Conservation (phyloP, 2,888 invertebrate genomes). For the Achlya flavicornis region DNA sequence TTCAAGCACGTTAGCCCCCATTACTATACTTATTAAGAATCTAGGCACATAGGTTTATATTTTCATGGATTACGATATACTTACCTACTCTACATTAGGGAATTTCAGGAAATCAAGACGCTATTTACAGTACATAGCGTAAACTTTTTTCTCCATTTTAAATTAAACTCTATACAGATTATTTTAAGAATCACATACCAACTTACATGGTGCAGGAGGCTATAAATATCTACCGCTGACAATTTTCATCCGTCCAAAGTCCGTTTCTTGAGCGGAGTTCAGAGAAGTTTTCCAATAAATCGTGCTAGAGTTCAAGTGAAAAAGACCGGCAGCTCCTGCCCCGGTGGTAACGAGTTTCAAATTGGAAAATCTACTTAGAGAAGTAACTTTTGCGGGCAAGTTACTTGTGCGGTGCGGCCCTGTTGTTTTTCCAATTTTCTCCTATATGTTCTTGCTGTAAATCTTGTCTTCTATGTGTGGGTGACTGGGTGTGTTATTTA, state of each 20-base stretch:
- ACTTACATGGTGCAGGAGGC: conserved; percentile 10
- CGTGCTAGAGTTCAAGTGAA: conserved; percentile 67
- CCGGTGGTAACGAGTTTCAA: conserved; percentile 67
- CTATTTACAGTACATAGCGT: background rate
- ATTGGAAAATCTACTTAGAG: conserved; percentile 74
- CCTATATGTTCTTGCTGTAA: conserved; percentile 18
- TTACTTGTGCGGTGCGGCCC: conserved; percentile 23
- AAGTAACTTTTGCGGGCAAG: conserved; percentile 40
- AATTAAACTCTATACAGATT: background rate
- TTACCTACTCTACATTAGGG: too few species aligned
- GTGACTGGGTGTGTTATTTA: background rate
- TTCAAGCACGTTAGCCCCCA: too few species aligned
- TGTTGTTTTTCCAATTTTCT: conserved; percentile 54
- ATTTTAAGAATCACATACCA: background rate
- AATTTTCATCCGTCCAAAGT: conserved; percentile 54
- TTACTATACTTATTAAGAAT: too few species aligned
- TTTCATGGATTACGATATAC: too few species aligned
- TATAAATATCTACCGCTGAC: conserved; percentile 61
- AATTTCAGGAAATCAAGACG: too few species aligned
- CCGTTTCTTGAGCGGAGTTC: conserved; percentile 2
- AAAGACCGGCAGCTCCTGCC: conserved; percentile 40
- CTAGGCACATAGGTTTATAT: too few species aligned
- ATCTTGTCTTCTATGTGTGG: background rate
- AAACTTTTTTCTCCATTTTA: background rate
- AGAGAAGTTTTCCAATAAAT: conserved; percentile 67